These are phyloP conservation scores for Lamellibrachia satsuma DNA, from an alignment of 2,888 invertebrate genomes.

Conservation along the genomic window DNA sequence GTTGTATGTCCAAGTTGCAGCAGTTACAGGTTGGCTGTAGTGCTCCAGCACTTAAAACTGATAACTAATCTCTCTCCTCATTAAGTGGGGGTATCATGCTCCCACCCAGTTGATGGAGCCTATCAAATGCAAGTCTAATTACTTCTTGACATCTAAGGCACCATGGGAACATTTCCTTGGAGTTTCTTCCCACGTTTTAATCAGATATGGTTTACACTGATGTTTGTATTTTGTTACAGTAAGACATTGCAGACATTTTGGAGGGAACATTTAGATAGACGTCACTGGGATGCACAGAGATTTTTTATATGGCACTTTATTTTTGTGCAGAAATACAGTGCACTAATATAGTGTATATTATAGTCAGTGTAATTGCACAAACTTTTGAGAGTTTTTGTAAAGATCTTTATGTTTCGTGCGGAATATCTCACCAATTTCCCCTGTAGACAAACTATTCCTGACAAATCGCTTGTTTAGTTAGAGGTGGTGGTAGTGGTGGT, in stretches of 20 bases:
- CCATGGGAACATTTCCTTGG: not conserved
- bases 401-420: not conserved
- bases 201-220: not conserved
- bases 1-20: not conserved
- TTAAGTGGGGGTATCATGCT: not conserved
- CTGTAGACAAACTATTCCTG: not conserved
- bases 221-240: not conserved
- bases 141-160: not conserved
- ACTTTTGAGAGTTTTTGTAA: not conserved
- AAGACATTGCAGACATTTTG: not conserved
- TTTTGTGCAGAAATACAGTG: no score
- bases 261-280: not conserved
- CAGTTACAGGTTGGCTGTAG: not conserved
- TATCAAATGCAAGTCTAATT: not conserved
- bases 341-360: no score
- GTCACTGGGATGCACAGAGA: no score
- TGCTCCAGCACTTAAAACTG: not conserved
- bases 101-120: not conserved
- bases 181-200: not conserved
- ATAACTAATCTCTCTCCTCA: not conserved
- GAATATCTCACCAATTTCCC: not conserved
- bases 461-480: not conserved
- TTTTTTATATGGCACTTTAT: no score
- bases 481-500: not conserved
- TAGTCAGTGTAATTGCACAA: not conserved